Evolutionary conservation across 2,888 invertebrate species (phyloP).

Genomic region (Eucriotettix oculatus): DNA sequence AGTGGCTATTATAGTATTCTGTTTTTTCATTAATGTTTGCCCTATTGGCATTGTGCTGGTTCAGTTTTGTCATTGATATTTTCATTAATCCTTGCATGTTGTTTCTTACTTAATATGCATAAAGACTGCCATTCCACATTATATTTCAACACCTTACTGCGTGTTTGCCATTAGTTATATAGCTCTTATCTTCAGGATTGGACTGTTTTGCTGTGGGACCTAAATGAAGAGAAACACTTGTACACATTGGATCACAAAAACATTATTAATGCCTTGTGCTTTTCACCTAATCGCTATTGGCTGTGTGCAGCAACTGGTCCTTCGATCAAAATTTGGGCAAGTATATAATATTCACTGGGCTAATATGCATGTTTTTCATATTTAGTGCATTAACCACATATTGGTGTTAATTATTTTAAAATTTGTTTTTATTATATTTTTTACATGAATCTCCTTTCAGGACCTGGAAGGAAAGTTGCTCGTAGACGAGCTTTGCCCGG

Average conservation of each 20-base stretch:
- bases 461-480: constrained; percentile 98
- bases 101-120: too few species aligned
- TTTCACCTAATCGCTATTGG: constrained; percentile 99
- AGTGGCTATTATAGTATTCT: too few species aligned
- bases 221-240: constrained; percentile 97
- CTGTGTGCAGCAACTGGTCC: constrained; percentile 97
- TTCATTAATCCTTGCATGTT: too few species aligned
- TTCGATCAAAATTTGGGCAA: constrained; percentile 93
- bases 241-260: constrained; percentile 98
- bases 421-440: not conserved
- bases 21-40: too few species aligned
- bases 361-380: too few species aligned
- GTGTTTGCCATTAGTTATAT: too few species aligned
- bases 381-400: too few species aligned
- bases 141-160: too few species aligned
- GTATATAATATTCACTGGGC: constrained; percentile 15
- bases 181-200: constrained; percentile 48
- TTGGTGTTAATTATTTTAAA: too few species aligned
- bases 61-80: too few species aligned
- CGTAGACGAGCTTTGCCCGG: constrained; percentile 95
- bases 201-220: constrained; percentile 98
- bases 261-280: constrained; percentile 93
- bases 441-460: constrained; percentile 26
- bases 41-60: too few species aligned
- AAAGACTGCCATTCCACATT: too few species aligned